Percentiles rank a stretch among this genome's conserved stretches.
These are phyloP conservation scores for Lasioglossum zephyrum DNA, from an alignment of 2,888 invertebrate genomes.

Conservation along the genomic window DNA sequence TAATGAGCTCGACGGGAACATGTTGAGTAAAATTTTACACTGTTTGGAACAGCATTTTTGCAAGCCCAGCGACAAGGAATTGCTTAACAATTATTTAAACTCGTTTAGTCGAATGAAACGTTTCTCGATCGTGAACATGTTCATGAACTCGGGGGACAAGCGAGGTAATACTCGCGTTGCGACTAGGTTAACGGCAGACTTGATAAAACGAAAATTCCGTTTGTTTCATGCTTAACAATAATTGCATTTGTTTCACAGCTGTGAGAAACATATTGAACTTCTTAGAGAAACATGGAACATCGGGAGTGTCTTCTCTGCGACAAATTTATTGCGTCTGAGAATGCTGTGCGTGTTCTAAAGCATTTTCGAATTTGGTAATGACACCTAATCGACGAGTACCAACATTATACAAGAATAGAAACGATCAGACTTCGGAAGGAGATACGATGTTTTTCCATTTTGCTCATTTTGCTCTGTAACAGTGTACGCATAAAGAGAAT, in stretches of 20 bases:
- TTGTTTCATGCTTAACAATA: neutral
- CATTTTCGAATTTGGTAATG: conserved; percentile 36
- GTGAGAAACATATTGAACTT: conserved; percentile 60
- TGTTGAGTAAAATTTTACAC: conserved; percentile 81
- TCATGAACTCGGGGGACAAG: conserved; percentile 80
- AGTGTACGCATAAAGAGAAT: neutral
- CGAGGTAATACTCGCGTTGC: conserved; percentile 56
- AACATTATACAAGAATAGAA: conserved; percentile 27
- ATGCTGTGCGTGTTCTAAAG: neutral
- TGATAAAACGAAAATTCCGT: neutral
- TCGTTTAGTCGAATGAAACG: conserved; percentile 78
- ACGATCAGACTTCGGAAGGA: conserved; percentile 7
- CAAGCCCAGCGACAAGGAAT: conserved; percentile 75
- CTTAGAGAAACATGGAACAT: conserved; percentile 59
- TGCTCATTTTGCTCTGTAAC: neutral
- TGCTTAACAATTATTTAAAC: conserved; percentile 76
- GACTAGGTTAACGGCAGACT: neutral
- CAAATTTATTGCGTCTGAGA: conserved; percentile 59
- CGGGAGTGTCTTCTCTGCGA: conserved; percentile 48
- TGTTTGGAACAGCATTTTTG: conserved; percentile 82
- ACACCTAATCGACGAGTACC: conserved; percentile 15
- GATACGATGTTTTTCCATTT: conserved; percentile 2
- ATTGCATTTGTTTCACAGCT: conserved; percentile 52
- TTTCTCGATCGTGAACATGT: conserved; percentile 82
- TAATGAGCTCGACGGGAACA: conserved; percentile 82